phyloP scores from a whole-genome alignment of 2,888 invertebrate species.

The Chrysolina haemoptera region DNA sequence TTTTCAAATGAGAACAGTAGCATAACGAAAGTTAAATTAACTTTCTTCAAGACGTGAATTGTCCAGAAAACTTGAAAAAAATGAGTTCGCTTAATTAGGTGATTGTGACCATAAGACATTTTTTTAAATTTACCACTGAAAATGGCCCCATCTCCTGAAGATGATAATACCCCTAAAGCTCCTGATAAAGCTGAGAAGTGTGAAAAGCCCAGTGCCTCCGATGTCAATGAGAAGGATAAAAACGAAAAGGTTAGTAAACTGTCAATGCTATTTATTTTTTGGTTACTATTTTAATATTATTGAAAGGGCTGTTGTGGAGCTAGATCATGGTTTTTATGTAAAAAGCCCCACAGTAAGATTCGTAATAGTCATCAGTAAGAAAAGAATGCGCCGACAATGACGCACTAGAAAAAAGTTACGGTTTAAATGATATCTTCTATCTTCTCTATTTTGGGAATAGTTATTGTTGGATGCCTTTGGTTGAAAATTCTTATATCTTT shows the following conservation, averaged over 20 bases:
- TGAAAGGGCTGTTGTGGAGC: background rate
- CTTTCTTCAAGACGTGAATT: slow-evolving; percentile 39
- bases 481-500: background rate
- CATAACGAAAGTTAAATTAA: slow-evolving; percentile 36
- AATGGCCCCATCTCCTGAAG: slow-evolving; percentile 86
- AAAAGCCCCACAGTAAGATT: background rate
- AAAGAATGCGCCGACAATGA: slow-evolving; percentile 2
- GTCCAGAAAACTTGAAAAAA: slow-evolving; percentile 35
- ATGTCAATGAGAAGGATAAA: slow-evolving; percentile 65
- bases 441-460: slow-evolving; percentile 15
- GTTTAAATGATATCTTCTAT: background rate
- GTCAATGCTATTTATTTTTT: slow-evolving; percentile 29
- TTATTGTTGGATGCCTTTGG: background rate
- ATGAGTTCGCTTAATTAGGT: slow-evolving; percentile 49
- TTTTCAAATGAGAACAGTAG: slow-evolving; percentile 39
- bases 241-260: slow-evolving; percentile 58
- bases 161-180: slow-evolving; percentile 83
- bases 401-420: background rate
- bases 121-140: slow-evolving; percentile 53
- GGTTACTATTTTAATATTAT: background rate
- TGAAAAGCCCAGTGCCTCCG: slow-evolving; percentile 69
- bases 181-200: slow-evolving; percentile 77
- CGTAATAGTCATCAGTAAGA: background rate
- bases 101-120: slow-evolving; percentile 41
- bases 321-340: too few species aligned